These are phyloP conservation scores for Stomatorhinus walkeri DNA, from an alignment of 2,797 vertebrate species.

Conservation along the genomic window DNA sequence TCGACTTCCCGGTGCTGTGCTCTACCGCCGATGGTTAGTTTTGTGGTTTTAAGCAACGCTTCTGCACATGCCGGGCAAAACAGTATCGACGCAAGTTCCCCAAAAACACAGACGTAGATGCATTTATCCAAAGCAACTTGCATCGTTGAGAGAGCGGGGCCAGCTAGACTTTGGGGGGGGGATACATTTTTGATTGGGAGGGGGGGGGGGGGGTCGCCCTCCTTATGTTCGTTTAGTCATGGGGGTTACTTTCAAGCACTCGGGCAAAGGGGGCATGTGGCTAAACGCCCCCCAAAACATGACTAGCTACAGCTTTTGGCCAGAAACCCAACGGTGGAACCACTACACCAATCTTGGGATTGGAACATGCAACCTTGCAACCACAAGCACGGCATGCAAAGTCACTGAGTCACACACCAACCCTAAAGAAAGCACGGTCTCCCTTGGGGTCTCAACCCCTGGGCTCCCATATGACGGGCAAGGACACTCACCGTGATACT, in stretches of 20 bases:
- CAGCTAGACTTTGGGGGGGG: neutral
- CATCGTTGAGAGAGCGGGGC: neutral
- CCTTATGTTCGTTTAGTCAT: neutral
- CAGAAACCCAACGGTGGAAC: neutral
- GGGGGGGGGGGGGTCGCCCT: neutral
- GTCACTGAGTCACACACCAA: neutral
- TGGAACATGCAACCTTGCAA: neutral
- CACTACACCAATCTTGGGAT: neutral
- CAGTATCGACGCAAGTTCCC: neutral
- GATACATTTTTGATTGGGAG: neutral
- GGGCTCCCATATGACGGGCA: neutral
- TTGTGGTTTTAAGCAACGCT: neutral
- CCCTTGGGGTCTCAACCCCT: neutral
- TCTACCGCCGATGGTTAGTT: neutral
- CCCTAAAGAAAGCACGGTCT: neutral
- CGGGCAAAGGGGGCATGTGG: neutral
- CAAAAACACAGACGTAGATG: neutral
- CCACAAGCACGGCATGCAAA: neutral
- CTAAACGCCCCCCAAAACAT: neutral
- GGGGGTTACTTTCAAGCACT: neutral
- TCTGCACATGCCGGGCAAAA: neutral
- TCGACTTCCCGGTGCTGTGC: neutral
- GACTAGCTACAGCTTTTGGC: neutral
- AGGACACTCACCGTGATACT: neutral
- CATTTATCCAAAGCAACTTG: neutral